Percentiles rank a stretch among this genome's conserved stretches.
Evolutionary conservation across 2,113 vertebrate species (phyloP).

Genomic region (Stegastes partitus): DNA sequence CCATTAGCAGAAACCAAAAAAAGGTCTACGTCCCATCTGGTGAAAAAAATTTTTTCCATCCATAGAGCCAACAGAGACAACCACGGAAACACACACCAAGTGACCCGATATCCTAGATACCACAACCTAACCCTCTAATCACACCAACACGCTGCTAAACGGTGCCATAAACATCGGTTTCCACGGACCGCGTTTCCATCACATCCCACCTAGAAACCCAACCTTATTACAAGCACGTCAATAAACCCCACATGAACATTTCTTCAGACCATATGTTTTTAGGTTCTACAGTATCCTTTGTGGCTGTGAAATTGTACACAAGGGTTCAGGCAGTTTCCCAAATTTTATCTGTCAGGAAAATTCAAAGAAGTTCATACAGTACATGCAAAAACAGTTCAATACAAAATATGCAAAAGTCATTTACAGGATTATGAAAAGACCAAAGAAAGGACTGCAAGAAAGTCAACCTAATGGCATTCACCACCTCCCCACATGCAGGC

Average conservation of each 20-base stretch:
- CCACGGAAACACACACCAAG: slow-evolving; percentile 46
- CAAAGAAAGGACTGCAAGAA: too few species aligned
- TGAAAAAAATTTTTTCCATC: slow-evolving; percentile 20
- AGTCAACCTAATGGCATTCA: too few species aligned
- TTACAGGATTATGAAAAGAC: too few species aligned
- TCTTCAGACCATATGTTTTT: background rate
- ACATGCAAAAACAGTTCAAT: too few species aligned
- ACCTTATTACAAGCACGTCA: background rate
- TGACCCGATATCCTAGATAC: slow-evolving; percentile 58
- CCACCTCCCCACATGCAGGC: too few species aligned
- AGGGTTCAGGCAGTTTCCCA: background rate
- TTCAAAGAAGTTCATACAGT: too few species aligned
- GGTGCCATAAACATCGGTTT: slow-evolving; percentile 14
- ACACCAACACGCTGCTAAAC: slow-evolving; percentile 28
- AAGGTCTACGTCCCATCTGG: slow-evolving; percentile 40
- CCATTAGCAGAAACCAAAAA: slow-evolving; percentile 26
- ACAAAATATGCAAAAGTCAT: too few species aligned
- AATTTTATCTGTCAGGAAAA: background rate
- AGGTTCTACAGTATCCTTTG: background rate
- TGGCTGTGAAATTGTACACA: background rate
- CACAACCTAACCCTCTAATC: slow-evolving; percentile 44
- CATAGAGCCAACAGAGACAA: slow-evolving; percentile 27
- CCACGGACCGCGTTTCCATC: slow-evolving; percentile 21
- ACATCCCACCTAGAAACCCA: slow-evolving; percentile 8
- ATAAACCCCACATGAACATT: background rate